phyloP scores from a whole-genome alignment of 2,113 vertebrate species.

The Laticauda colubrina region DNA sequence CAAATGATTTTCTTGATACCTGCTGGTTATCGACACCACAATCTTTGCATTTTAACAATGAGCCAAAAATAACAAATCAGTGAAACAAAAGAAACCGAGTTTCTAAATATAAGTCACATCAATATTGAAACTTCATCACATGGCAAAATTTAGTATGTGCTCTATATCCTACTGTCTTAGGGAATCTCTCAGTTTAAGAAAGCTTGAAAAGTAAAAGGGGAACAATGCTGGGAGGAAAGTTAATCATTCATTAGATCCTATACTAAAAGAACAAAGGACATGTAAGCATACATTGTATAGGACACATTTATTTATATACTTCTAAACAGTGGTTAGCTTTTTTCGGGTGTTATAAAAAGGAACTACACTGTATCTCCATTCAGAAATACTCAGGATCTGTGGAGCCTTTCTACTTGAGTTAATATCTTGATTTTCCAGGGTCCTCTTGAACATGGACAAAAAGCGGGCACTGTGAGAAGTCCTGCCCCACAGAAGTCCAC shows the following conservation, averaged over 20 bases:
- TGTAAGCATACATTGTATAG: background rate
- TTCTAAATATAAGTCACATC: constrained; percentile 35
- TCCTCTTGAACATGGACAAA: background rate
- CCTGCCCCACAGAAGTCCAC: background rate
- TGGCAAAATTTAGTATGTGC: background rate
- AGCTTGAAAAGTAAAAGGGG: background rate
- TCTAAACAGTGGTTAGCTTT: background rate
- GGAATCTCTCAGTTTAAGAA: background rate
- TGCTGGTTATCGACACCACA: background rate
- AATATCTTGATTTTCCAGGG: background rate
- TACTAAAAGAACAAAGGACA: background rate
- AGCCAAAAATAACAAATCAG: constrained; percentile 42
- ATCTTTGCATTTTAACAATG: constrained; percentile 29
- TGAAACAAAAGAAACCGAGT: constrained; percentile 34
- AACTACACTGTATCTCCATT: background rate
- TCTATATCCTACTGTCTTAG: background rate
- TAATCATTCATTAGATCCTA: background rate
- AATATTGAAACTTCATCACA: background rate
- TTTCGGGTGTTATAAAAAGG: background rate
- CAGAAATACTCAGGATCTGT: background rate
- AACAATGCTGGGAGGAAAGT: background rate
- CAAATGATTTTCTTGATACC: background rate
- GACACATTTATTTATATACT: background rate
- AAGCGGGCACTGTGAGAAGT: background rate
- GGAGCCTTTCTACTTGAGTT: background rate